Conservation (phyloP, 2,888 invertebrate species). For the Drosophila algonquin region DNA sequence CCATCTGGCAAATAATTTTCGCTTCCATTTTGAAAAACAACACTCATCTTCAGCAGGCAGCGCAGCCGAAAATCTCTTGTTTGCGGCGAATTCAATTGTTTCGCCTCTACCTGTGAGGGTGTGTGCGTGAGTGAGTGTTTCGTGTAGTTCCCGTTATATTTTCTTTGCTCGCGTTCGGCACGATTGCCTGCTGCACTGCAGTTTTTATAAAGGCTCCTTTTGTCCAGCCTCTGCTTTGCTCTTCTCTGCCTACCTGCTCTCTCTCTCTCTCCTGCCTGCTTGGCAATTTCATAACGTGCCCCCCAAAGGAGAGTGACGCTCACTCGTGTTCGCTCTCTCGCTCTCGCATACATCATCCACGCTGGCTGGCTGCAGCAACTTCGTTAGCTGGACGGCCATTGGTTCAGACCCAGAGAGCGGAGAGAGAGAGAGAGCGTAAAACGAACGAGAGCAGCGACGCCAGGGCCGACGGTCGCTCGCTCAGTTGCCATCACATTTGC, state of each 20-base stretch:
- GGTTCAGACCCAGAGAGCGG: constrained; percentile 28
- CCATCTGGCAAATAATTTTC: constrained; percentile 39
- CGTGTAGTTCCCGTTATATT: constrained; percentile 59
- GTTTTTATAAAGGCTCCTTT: constrained; percentile 60
- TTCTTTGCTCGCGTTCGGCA: constrained; percentile 37
- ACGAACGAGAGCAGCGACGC: constrained; percentile 39
- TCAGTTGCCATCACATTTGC: constrained; percentile 67
- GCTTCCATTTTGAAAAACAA: constrained; percentile 49
- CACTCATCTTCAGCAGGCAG: constrained; percentile 42
- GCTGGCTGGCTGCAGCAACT: constrained; percentile 58
- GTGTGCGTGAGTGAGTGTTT: not conserved
- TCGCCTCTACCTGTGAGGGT: constrained; percentile 25
- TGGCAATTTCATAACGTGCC: constrained; percentile 73
- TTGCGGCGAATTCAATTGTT: constrained; percentile 4
- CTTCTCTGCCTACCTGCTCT: constrained; percentile 45
- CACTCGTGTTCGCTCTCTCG: constrained; percentile 32
- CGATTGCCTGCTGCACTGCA: constrained; percentile 57
- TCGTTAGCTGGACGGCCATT: constrained; percentile 67
- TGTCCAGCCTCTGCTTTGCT: constrained; percentile 39
- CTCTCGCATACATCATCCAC: constrained; percentile 25
- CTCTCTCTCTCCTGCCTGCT: constrained; percentile 16
- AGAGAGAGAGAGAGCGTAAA: constrained; percentile 49
- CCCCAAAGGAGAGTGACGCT: constrained; percentile 55
- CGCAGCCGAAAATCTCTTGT: not conserved
- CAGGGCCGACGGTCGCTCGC: constrained; percentile 68